Conservation (phyloP, 2,113 vertebrate genomes). For the Thomomys bottae region DNA sequence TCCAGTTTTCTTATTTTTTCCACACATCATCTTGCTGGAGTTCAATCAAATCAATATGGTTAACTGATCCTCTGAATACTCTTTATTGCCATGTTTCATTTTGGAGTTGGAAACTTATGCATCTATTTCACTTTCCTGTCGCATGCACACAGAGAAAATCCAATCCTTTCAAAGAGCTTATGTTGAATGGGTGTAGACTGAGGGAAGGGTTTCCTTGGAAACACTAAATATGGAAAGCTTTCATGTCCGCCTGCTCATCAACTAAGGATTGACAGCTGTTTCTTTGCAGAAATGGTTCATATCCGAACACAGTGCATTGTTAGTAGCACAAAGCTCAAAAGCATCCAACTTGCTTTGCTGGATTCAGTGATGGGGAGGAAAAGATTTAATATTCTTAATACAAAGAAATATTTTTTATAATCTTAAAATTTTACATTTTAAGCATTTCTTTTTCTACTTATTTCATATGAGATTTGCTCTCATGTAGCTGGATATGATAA, state of each 20-base stretch:
- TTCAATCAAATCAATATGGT: slow-evolving; percentile 48
- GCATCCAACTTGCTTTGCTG: slow-evolving; percentile 39
- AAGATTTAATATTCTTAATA: slow-evolving; percentile 6
- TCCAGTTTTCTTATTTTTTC: slow-evolving; percentile 39
- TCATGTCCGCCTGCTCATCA: slow-evolving; percentile 51
- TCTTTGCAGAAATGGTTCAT: slow-evolving; percentile 49
- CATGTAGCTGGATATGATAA: slow-evolving; percentile 24
- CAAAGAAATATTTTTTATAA: slow-evolving; percentile 39
- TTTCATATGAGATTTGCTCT: slow-evolving; percentile 31
- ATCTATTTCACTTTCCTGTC: slow-evolving; percentile 60
- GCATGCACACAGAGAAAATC: background rate
- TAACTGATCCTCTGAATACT: slow-evolving; percentile 7
- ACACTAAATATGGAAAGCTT: slow-evolving; percentile 56
- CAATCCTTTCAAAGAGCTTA: slow-evolving; percentile 4
- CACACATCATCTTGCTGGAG: slow-evolving; percentile 47
- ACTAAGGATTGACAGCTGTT: slow-evolving; percentile 55
- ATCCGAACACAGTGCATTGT: slow-evolving; percentile 12
- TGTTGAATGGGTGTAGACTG: background rate
- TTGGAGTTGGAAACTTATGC: slow-evolving; percentile 27
- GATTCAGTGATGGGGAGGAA: slow-evolving; percentile 7
- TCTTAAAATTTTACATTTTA: background rate
- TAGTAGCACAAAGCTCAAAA: slow-evolving; percentile 40
- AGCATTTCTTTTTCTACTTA: background rate
- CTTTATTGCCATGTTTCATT: slow-evolving; percentile 53
- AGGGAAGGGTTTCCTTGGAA: slow-evolving; percentile 67